Base-by-base conservation (phyloP, 2,888 invertebrate species). In the Drosophila suboccidentalis region DNA sequence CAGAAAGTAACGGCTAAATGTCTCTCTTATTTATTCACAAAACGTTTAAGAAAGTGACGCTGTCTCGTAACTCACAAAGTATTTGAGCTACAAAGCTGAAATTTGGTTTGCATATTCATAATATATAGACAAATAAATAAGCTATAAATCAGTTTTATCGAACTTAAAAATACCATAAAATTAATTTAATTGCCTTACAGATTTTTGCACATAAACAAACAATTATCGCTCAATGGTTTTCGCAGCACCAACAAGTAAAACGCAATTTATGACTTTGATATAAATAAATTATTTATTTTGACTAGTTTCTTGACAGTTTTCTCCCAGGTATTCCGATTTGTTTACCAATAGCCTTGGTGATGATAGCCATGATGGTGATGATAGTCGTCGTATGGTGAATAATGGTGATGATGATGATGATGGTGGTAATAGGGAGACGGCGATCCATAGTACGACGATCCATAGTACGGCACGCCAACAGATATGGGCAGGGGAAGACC, bases 341-440 rank as follows among this genome's bases (percentile, higher is more conserved):
- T 54, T 65, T 50, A 53, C 66, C 67, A 78, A 59, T 69, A 58
- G 15, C 68, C 43, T 19, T 43, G 51, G 6, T 47, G 32, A 39
- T 38, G 19, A 19, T 54, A 34, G 4, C 39, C 26, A 29, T 64
- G 44, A 26, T 60, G 58, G n/a, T 65, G 47, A 22, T 71, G 71
- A 15, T 49, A 72, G 36, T 53, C n/a, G 49, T 59, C 46, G 13
- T 79, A 69, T 19, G 70, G 75, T 46, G 79, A 61, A n/a, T 78
- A 47, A 19, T 78, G 43, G 15, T 79, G 49, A 47, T 68, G 44
- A 41, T 72, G 49, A 47, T 71, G 61, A 49, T 62, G 43, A 13
- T 57, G 57, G 11, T 57, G 57, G 11, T 58, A 60, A 15, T 65
- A 49, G 5, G 53, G 53, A 17, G 66, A 60, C 8, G 77, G 39